Base-by-base conservation (phyloP, 2,797 vertebrate species). In the Sebastes paucispinis region DNA sequence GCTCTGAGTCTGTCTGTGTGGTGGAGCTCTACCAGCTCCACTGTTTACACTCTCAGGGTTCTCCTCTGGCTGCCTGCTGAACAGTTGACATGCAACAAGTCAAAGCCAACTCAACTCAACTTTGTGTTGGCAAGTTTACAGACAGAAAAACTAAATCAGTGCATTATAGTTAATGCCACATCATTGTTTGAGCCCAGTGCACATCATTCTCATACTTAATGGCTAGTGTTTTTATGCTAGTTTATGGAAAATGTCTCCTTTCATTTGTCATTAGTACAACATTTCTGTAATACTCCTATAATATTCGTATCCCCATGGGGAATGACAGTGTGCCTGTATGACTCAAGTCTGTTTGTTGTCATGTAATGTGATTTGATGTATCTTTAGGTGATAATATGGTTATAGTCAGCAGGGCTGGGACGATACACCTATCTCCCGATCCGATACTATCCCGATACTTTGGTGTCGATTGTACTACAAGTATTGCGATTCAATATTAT, bases 21-120 rank as follows among this genome's bases (percentile, higher is more conserved):
- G 11, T 74, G 36, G 20, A 16, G 59, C 57, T 78, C 80, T 29
- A 83, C 73, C 11, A 65, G 36, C 69, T 60, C 0, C 82, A 7
- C 13, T 81, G 83, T 89, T 86, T 82, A 84, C 88, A 73, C 69
- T 9, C 77, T 39, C 36, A 9, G 77, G 60, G 13, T 22, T 74
- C 50, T 60, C 39, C 68, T 74, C 34, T 74, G 62, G 24, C 64
- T 20, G 55, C 24, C n/a, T 36, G 4, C 9, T 67, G 27, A 66
- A 72, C 77, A 71, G 77, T 50, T 81, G 34, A 74, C 78, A 59
- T 70, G 71, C 72, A 87, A 88, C 87, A 87, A 89, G 81, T 86
- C 73, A 59, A 31, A 63, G 14, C 3, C 6, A 20, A 32, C 36
- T 18, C 0, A 60, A 2, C 6, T 9, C 1, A 8, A 59, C 58